Conservation (phyloP, 2,797 vertebrate species). For the Bovichtus variegatus region DNA sequence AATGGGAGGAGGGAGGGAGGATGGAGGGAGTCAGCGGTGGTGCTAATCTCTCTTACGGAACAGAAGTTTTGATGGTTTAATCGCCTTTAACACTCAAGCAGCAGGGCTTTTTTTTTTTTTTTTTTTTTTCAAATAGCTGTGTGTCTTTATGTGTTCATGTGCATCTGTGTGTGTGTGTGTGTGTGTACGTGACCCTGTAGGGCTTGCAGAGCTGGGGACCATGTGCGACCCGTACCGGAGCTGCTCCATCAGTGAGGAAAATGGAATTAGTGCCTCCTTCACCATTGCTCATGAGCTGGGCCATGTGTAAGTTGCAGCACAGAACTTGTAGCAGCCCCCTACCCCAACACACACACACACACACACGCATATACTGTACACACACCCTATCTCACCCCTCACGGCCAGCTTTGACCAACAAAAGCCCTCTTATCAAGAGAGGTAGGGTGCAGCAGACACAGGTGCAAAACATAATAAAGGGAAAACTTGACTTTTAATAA, state of each 20-base stretch:
- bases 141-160: slow-evolving; percentile 45
- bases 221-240: slow-evolving; percentile 95
- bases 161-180: slow-evolving; percentile 25
- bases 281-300: slow-evolving; percentile 98
- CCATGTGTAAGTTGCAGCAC: slow-evolving; percentile 92
- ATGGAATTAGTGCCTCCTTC: slow-evolving; percentile 96
- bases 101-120: background rate
- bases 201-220: slow-evolving; percentile 95
- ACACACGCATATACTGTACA: slow-evolving; percentile 33
- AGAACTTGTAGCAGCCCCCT: slow-evolving; percentile 28
- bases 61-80: slow-evolving; percentile 71
- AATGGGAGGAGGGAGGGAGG: slow-evolving; percentile 40
- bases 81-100: slow-evolving; percentile 62
- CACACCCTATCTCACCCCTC: slow-evolving; percentile 22
- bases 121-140: slow-evolving; percentile 44
- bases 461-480: slow-evolving; percentile 85
- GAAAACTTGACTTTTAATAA: slow-evolving; percentile 79
- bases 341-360: slow-evolving; percentile 38
- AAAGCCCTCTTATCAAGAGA: slow-evolving; percentile 81
- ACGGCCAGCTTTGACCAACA: slow-evolving; percentile 70
- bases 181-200: slow-evolving; percentile 76
- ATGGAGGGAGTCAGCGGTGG: slow-evolving; percentile 45
- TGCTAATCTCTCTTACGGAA: slow-evolving; percentile 70
- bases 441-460: slow-evolving; percentile 69
- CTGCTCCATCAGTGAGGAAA: slow-evolving; percentile 98